Evolutionary conservation across 2,113 vertebrate genomes (phyloP).

Genomic region (cat (Felis catus)): F.catus_Fca126_mat1.0 CM031418.1:128910501-128911000

Average conservation of each 20-base stretch:
- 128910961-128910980: too few species aligned
- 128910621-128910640: accelerated
- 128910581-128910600: background rate
- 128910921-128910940: too few species aligned
- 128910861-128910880: background rate
- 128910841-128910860: background rate
- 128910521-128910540: background rate
- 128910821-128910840: background rate
- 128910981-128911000: too few species aligned
- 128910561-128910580: background rate
- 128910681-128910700: background rate
- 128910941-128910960: too few species aligned
- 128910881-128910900: background rate
- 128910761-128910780: background rate
- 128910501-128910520: background rate
- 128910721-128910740: background rate
- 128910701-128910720: background rate
- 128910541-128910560: background rate
- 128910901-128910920: background rate
- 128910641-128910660: background rate
- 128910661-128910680: background rate
- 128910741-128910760: background rate
- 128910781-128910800: background rate
- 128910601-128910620: background rate
- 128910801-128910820: background rate